These are phyloP conservation scores for Laupala kohalensis DNA, from an alignment of 1,140 invertebrate genomes.

Conservation along the genomic window DNA sequence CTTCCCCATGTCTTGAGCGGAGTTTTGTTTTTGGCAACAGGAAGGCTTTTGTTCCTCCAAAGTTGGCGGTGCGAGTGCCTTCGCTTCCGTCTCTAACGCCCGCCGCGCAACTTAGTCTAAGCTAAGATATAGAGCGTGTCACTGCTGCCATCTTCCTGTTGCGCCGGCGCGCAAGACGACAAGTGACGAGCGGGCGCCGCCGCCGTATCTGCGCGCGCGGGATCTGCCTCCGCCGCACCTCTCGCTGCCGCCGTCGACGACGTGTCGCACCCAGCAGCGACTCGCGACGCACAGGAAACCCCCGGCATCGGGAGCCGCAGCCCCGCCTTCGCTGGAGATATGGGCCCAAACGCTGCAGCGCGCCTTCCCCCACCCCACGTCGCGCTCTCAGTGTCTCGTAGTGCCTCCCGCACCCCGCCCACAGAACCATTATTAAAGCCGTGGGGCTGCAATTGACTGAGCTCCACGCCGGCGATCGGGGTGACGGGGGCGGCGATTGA, in stretches of 20 bases:
- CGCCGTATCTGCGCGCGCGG: not conserved
- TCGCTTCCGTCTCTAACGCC: not conserved
- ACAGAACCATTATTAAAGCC: not conserved
- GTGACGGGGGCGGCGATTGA: too few species aligned
- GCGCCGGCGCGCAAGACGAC: not conserved
- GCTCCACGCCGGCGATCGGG: not conserved
- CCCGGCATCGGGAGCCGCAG: not conserved
- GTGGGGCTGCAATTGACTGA: not conserved
- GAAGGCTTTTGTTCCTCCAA: not conserved
- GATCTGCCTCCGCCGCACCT: not conserved
- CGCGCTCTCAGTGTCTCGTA: too few species aligned
- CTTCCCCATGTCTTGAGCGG: not conserved
- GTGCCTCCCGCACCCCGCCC: too few species aligned
- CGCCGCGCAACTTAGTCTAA: not conserved
- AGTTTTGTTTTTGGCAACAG: not conserved
- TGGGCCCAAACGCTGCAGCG: too few species aligned
- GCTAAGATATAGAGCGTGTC: not conserved
- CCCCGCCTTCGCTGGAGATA: too few species aligned
- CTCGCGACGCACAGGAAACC: not conserved
- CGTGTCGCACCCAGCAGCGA: too few species aligned
- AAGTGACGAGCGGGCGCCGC: not conserved
- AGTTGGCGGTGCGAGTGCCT: not conserved
- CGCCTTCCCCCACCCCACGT: not conserved
- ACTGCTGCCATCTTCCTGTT: not conserved
- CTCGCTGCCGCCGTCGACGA: too few species aligned